Percentiles rank a stretch among this genome's conserved stretches.
Evolutionary conservation across 2,113 vertebrate species (phyloP).

Genomic region (Octodon degus): DNA sequence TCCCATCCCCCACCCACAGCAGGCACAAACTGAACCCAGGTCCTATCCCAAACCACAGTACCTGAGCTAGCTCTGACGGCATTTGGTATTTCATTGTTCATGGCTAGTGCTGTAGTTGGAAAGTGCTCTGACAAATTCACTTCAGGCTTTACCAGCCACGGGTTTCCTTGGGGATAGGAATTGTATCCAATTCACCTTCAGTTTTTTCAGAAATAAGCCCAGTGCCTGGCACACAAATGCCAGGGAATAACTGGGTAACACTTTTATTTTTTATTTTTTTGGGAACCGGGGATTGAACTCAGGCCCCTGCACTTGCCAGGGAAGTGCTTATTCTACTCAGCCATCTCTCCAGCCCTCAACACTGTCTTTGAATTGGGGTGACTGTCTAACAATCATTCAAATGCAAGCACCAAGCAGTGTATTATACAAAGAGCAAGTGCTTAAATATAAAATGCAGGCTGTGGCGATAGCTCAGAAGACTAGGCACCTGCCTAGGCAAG

Average conservation of each 20-base stretch:
- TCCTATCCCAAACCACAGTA: background rate
- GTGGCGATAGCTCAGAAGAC: too few relatives aligned
- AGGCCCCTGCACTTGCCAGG: too few relatives aligned
- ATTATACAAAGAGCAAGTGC: background rate
- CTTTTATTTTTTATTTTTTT: too few relatives aligned
- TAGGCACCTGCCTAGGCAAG: too few relatives aligned
- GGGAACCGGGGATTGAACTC: too few relatives aligned
- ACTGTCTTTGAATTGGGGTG: background rate
- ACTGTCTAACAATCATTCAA: background rate
- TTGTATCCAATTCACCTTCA: background rate
- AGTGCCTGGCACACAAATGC: background rate
- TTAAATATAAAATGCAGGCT: too few relatives aligned
- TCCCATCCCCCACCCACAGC: background rate
- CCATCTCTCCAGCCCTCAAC: too few relatives aligned
- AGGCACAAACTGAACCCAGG: background rate
- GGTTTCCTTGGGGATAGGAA: background rate
- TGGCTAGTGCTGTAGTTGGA: background rate
- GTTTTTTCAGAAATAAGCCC: constrained; percentile 9
- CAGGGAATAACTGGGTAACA: background rate
- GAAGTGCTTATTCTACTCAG: too few relatives aligned
- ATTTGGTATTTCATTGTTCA: background rate
- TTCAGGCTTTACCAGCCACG: background rate
- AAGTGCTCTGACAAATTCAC: background rate
- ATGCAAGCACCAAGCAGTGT: background rate
- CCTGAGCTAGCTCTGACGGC: background rate